phyloP scores from a whole-genome alignment of 2,113 vertebrate species.

The Lota lota region DNA sequence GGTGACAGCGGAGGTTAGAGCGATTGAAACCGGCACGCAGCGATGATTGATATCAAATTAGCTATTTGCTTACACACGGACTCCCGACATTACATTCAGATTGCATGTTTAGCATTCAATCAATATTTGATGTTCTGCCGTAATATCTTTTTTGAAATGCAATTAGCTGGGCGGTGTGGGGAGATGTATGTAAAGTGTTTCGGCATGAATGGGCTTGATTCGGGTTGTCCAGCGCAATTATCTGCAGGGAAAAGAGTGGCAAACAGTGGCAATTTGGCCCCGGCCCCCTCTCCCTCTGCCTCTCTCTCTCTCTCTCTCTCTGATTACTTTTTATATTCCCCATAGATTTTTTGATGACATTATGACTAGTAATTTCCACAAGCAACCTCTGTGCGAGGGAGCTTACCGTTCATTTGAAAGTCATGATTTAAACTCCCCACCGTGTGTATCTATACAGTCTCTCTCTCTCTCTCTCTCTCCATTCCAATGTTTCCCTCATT shows the following conservation, averaged over 20 bases:
- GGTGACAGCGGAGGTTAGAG: constrained; percentile 47
- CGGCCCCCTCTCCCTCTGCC: constrained; percentile 11
- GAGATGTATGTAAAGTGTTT: constrained; percentile 69
- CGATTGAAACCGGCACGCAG: constrained; percentile 10
- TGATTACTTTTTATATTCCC: constrained; percentile 71
- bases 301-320: constrained; percentile 1
- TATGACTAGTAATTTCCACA: constrained; percentile 71
- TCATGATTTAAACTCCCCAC: constrained; percentile 52
- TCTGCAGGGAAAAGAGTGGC: constrained; percentile 54
- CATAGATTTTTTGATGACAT: constrained; percentile 69
- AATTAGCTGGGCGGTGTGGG: constrained; percentile 65
- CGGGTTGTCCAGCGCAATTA: constrained; percentile 75
- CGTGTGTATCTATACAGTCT: constrained; percentile 15
- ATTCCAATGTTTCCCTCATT: too few relatives aligned
- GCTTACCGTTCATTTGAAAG: constrained; percentile 67
- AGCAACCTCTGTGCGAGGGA: constrained; percentile 61
- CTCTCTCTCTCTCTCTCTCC: constrained; percentile 30
- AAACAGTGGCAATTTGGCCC: constrained; percentile 65
- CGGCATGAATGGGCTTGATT: constrained; percentile 67
- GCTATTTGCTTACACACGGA: constrained; percentile 57
- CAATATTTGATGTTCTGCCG: constrained; percentile 67
- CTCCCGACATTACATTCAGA: constrained; percentile 31
- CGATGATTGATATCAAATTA: constrained; percentile 62
- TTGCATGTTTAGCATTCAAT: constrained; percentile 69
- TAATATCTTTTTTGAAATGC: constrained; percentile 64